Evolutionary conservation across 2,888 invertebrate species (phyloP).

Genomic region (Alloplasta piceator): DNA sequence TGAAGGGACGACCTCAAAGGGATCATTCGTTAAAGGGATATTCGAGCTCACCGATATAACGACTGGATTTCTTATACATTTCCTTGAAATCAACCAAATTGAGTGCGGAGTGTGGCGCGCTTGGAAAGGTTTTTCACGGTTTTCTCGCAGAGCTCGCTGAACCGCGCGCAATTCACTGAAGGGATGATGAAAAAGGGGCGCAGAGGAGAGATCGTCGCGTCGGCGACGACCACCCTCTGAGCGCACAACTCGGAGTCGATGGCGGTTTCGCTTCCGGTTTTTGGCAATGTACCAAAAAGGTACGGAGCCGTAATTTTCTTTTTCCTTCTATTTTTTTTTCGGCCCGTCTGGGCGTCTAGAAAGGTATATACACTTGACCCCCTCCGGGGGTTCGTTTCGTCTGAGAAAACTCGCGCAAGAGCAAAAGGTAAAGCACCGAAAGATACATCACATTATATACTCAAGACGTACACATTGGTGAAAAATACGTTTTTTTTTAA

Average conservation of each 20-base stretch:
- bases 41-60: conserved; percentile 8
- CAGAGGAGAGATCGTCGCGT: conserved; percentile 14
- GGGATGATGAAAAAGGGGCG: conserved; percentile 15
- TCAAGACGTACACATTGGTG: too few species aligned
- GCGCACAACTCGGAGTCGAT: conserved; percentile 52
- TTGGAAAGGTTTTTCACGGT: conserved; percentile 31
- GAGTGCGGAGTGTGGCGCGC: conserved; percentile 44
- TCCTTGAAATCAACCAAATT: conserved; percentile 32
- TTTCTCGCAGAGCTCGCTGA: conserved; percentile 23
- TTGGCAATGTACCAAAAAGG: conserved; percentile 69
- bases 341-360: conserved; percentile 13
- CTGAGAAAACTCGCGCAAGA: not conserved
- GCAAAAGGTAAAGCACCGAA: not conserved
- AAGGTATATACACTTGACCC: conserved; percentile 23
- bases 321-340: conserved; percentile 35
- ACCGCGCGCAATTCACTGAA: conserved; percentile 10
- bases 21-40: not conserved
- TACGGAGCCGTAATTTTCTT: conserved; percentile 29
- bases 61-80: conserved; percentile 1
- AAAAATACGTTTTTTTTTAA: too few species aligned
- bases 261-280: conserved; percentile 68
- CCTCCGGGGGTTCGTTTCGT: not conserved
- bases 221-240: conserved; percentile 33
- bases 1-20: not conserved
- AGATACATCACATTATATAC: too few species aligned